These are phyloP conservation scores for roundworm (Caenorhabditis elegans) DNA, from an alignment of 1,140 invertebrate genomes.

Conservation along the genomic window DNA sequence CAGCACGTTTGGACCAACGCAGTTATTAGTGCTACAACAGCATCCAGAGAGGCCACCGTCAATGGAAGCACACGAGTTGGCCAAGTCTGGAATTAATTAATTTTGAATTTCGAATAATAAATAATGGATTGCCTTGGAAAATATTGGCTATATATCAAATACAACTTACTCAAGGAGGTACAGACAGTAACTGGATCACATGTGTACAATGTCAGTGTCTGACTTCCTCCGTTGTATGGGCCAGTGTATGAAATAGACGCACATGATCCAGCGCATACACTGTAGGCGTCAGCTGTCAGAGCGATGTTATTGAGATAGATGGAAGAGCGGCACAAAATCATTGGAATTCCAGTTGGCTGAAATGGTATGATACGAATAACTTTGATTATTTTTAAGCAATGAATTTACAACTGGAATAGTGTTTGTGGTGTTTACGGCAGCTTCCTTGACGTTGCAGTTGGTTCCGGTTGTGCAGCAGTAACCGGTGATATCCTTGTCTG, in stretches of 20 bases:
- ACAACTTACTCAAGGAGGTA: background rate
- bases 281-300: background rate
- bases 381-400: background rate
- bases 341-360: background rate
- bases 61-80: background rate
- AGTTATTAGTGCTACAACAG: slow-evolving; percentile 1
- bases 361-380: background rate
- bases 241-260: slow-evolving; percentile 11
- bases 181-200: slow-evolving; percentile 30
- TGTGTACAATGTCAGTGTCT: slow-evolving; percentile 37
- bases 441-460: background rate
- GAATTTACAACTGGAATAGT: background rate
- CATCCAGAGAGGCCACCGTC: background rate
- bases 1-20: background rate
- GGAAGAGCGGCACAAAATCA: slow-evolving; percentile 29
- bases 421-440: background rate
- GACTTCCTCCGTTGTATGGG: background rate
- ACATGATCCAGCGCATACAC: slow-evolving; percentile 36
- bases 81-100: background rate
- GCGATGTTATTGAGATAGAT: slow-evolving; percentile 4
- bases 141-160: too few species aligned
- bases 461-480: background rate
- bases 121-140: background rate
- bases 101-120: background rate
- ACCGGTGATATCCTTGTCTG: slow-evolving; percentile 33